A percentile compares a stretch with the other conserved stretches of the same genome.
Conservation (phyloP, 2,113 vertebrate species). For the Nibea coibor region DNA sequence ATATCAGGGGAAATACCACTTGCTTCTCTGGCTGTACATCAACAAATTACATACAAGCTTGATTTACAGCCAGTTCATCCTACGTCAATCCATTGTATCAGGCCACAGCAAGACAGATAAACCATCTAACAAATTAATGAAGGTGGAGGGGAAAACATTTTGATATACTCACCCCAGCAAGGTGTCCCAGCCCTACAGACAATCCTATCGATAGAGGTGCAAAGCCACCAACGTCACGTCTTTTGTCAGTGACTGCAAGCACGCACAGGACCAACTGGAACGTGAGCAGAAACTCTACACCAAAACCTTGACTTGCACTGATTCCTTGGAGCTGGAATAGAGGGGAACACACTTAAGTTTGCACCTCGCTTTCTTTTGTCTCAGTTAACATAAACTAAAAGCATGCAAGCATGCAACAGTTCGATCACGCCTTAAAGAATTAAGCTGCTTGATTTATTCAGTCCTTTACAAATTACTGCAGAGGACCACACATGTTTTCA, state of each 20-base stretch:
- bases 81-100: slow-evolving; percentile 39
- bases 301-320: slow-evolving; percentile 84
- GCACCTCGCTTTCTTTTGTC: background rate
- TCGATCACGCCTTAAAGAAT: background rate
- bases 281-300: slow-evolving; percentile 86
- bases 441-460: background rate
- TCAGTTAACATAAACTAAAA: background rate
- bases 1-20: slow-evolving; percentile 33
- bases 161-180: slow-evolving; percentile 85
- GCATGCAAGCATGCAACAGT: background rate
- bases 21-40: slow-evolving; percentile 30
- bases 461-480: background rate
- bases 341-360: slow-evolving; percentile 5
- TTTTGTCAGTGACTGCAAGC: slow-evolving; percentile 85
- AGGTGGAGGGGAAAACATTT: slow-evolving; percentile 4
- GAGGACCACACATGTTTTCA: background rate
- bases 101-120: slow-evolving; percentile 17
- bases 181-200: slow-evolving; percentile 86
- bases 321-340: slow-evolving; percentile 73
- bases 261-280: slow-evolving; percentile 89
- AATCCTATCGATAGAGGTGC: slow-evolving; percentile 85
- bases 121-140: slow-evolving; percentile 39
- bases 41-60: slow-evolving; percentile 19
- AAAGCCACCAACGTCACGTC: slow-evolving; percentile 81
- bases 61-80: slow-evolving; percentile 28